Percentiles rank a stretch among this genome's conserved stretches.
These are phyloP conservation scores for Mizuhopecten yessoensis DNA, from an alignment of 1,140 invertebrate species.

Conservation along the genomic window DNA sequence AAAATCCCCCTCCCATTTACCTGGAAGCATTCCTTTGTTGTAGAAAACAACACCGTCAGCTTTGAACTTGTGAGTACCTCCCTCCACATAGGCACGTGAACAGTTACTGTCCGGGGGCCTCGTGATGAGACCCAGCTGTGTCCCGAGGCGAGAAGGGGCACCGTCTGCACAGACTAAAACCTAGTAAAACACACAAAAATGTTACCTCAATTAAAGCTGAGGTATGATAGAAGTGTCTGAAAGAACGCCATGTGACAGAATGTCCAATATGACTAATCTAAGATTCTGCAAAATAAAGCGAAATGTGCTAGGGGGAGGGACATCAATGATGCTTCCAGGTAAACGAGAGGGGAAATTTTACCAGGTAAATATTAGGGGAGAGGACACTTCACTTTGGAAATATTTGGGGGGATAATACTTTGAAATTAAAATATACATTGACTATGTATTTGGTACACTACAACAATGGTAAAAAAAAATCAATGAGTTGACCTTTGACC, in stretches of 20 bases:
- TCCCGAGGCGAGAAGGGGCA: constrained; percentile 74
- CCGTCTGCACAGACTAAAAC: constrained; percentile 79
- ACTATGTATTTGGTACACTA: too few relatives aligned
- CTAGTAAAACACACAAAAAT: constrained; percentile 53
- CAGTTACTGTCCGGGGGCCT: constrained; percentile 74
- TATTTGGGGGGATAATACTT: too few relatives aligned
- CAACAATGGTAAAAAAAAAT: too few relatives aligned
- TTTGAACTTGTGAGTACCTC: constrained; percentile 77
- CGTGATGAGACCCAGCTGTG: constrained; percentile 73
- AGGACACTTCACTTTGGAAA: too few relatives aligned
- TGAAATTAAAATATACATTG: too few relatives aligned
- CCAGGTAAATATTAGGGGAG: too few relatives aligned
- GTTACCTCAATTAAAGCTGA: not conserved
- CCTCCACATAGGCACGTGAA: constrained; percentile 75
- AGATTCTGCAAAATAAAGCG: too few relatives aligned
- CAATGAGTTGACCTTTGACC: too few relatives aligned
- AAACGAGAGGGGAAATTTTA: too few relatives aligned
- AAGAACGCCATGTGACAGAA: not conserved
- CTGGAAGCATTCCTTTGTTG: constrained; percentile 75
- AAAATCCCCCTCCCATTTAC: too few relatives aligned
- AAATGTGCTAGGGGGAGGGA: too few relatives aligned
- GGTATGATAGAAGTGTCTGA: not conserved
- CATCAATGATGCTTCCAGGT: too few relatives aligned
- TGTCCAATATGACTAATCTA: not conserved
- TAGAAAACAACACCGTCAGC: constrained; percentile 79